phyloP scores from a whole-genome alignment of 1,140 invertebrate species.

The Ceratina calcarata region DNA sequence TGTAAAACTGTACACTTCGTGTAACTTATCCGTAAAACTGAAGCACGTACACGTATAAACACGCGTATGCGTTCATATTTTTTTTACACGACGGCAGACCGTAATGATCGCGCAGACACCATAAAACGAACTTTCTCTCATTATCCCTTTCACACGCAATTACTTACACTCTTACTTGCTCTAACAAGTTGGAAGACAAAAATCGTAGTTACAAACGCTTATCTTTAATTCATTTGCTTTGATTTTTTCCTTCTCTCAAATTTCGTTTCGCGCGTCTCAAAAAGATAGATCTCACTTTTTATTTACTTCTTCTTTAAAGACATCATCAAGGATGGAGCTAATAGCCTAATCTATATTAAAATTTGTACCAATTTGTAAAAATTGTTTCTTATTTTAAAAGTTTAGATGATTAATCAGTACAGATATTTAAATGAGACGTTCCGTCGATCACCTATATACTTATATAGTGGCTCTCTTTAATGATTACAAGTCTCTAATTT shows the following conservation, averaged over 20 bases:
- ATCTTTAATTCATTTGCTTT: constrained; percentile 39
- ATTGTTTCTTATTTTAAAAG: no score
- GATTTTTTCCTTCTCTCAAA: constrained; percentile 31
- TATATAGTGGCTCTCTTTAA: no score
- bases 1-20: constrained; percentile 18
- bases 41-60: constrained; percentile 18
- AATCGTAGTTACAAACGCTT: constrained; percentile 56
- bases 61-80: neutral
- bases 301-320: no score
- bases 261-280: neutral
- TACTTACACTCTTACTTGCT: constrained; percentile 28
- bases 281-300: no score
- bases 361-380: no score
- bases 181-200: constrained; percentile 70
- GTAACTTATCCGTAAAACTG: constrained; percentile 27
- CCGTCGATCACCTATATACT: no score
- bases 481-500: no score
- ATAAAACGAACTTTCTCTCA: constrained; percentile 51
- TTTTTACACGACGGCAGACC: neutral
- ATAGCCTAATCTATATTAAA: no score
- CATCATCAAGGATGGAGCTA: no score
- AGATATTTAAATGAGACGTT: no score
- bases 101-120: neutral
- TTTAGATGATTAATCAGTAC: no score
- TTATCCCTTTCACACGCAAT: constrained; percentile 47